Evolutionary conservation across 2,888 invertebrate genomes (phyloP), one percentile per base, ranked within the genome.

Genomic region (Scaptomyza flava): DNA sequence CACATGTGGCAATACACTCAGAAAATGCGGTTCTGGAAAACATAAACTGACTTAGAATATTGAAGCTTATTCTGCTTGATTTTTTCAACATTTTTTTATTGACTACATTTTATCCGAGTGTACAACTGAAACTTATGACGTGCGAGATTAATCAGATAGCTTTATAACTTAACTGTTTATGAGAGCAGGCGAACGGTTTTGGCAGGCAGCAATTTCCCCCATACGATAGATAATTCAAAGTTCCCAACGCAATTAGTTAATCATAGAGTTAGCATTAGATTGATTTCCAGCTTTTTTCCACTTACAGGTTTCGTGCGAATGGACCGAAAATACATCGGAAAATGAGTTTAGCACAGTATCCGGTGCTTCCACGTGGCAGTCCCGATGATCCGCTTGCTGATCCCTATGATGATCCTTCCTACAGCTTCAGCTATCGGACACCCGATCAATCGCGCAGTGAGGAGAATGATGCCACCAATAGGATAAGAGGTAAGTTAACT

Each of bases 381-480:
- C 94, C 94, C 59, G 95, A 95, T 79, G 95, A 96, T 89, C 95
- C 95, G 0, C 94, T 94, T 81, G 94, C 94, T 79, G 96, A 96
- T 91, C 96, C 96, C 12, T 95, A 93, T 75, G 96, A 96, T 87
- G 96, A 96, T 91, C 96, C 96, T 1, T 95, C 95, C 73, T 96
- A 96, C 89, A 94, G 93, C 59, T 96, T 94, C 88, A 94, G 93
- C 57, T 94, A 95, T 78, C 94, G 94, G 78, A 95, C 96, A 0
- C 92, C 94, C 47, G 94, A 94, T 1, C 95, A 96, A 79, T 94
- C 94, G 11, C 94, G 95, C 79, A 94, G 94, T 71, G 96, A 96
- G 90, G 93, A 93, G 64, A 93, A 94, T 36, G 94, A 95, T 79
- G 93, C 93, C 48, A 93, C 93, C 41, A 95, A 95, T 0, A 93